Evolutionary conservation across 1,140 invertebrate genomes (phyloP).

Genomic region (Mizuhopecten yessoensis): DNA sequence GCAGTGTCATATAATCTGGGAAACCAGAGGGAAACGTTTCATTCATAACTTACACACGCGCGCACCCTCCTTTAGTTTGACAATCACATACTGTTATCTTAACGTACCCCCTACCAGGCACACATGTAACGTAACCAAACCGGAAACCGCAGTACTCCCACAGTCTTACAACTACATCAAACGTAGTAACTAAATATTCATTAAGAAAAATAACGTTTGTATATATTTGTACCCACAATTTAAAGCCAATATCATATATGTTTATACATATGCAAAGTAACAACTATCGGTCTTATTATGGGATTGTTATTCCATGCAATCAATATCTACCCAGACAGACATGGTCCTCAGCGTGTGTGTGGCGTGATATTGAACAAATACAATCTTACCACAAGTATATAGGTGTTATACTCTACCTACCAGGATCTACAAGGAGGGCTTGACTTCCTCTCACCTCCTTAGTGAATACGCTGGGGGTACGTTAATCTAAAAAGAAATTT

Average conservation of each 20-base stretch:
- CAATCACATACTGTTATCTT: neutral
- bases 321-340: neutral
- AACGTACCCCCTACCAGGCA: neutral
- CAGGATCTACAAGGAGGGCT: neutral
- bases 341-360: neutral
- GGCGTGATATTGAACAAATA: neutral
- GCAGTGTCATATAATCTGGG: neutral
- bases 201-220: neutral
- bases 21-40: neutral
- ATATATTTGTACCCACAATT: too few species aligned
- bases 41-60: neutral
- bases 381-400: neutral
- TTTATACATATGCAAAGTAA: neutral
- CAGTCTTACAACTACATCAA: neutral
- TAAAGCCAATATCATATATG: neutral
- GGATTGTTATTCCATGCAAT: neutral
- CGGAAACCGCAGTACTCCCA: neutral
- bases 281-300: too few species aligned
- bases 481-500: neutral
- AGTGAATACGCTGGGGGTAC: neutral
- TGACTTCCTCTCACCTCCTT: neutral
- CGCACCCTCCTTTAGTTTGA: neutral
- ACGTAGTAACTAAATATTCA: slow-evolving; percentile 28
- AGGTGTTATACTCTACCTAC: neutral
- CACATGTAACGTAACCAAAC: neutral